Evolutionary conservation across 2,113 vertebrate species (phyloP).

Genomic region (Apodemus speciosus): DNA sequence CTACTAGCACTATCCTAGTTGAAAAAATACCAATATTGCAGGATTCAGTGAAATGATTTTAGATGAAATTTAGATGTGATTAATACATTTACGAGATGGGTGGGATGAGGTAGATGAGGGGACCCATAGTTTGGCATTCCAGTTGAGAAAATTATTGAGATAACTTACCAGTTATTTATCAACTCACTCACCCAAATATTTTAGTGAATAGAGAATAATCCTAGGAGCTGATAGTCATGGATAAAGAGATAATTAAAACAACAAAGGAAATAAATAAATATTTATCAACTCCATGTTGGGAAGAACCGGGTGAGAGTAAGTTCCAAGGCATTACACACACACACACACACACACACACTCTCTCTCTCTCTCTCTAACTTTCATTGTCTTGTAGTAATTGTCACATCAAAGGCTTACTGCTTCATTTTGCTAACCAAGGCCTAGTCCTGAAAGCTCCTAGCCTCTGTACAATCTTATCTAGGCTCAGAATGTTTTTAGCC

Average conservation of each 20-base stretch:
- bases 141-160: constrained; percentile 1
- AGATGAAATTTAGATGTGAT: neutral
- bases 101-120: neutral
- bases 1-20: neutral
- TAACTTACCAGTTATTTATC: neutral
- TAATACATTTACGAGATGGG: neutral
- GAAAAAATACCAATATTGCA: neutral
- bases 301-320: neutral
- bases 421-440: no score
- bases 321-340: neutral
- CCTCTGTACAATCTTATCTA: no score
- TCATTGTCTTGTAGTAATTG: no score
- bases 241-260: neutral
- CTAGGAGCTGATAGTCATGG: neutral
- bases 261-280: neutral
- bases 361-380: no score
- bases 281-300: neutral
- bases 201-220: neutral
- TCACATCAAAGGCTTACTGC: no score
- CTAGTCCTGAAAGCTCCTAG: no score
- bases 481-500: no score
- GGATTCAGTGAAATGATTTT: neutral
- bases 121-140: neutral
- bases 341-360: neutral
- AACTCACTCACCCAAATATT: neutral